Evolutionary conservation across 2,797 vertebrate genomes (phyloP).

Genomic region (Phoeniculus purpureus): DNA sequence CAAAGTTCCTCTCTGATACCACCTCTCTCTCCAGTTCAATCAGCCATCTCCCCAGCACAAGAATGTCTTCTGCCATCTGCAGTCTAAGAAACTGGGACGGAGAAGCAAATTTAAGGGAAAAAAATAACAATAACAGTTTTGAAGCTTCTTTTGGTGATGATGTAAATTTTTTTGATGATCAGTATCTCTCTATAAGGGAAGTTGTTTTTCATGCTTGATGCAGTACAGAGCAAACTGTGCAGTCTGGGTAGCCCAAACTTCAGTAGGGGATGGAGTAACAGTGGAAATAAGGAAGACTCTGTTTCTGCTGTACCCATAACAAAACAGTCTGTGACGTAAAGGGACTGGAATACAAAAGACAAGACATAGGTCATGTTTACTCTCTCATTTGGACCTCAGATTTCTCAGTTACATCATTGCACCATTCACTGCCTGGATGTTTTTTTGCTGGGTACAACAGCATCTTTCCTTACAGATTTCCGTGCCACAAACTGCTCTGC

Average conservation of each 20-base stretch:
- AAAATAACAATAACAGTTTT: not conserved
- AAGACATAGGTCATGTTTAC: not conserved
- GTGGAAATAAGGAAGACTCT: not conserved
- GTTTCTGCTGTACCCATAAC: not conserved
- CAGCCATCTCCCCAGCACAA: not conserved
- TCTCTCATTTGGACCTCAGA: not conserved
- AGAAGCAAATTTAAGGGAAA: not conserved
- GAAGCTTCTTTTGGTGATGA: not conserved
- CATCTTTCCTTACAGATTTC: not conserved
- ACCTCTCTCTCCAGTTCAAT: not conserved
- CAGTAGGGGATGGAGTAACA: not conserved
- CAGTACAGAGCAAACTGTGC: not conserved
- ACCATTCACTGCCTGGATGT: not conserved
- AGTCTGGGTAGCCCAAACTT: not conserved
- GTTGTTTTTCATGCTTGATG: not conserved
- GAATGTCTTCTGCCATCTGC: not conserved
- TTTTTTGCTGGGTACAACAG: not conserved
- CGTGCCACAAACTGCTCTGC: not conserved
- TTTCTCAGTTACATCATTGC: not conserved
- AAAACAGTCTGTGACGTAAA: not conserved
- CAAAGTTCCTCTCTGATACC: not conserved
- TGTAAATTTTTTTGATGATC: not conserved
- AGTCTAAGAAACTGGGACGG: not conserved
- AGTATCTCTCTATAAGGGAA: not conserved
- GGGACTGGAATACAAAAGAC: not conserved